A percentile compares a stretch with the other conserved stretches of the same genome.
phyloP scores from a whole-genome alignment of 1,140 invertebrate genomes.

The Teleopsis dalmanni region DNA sequence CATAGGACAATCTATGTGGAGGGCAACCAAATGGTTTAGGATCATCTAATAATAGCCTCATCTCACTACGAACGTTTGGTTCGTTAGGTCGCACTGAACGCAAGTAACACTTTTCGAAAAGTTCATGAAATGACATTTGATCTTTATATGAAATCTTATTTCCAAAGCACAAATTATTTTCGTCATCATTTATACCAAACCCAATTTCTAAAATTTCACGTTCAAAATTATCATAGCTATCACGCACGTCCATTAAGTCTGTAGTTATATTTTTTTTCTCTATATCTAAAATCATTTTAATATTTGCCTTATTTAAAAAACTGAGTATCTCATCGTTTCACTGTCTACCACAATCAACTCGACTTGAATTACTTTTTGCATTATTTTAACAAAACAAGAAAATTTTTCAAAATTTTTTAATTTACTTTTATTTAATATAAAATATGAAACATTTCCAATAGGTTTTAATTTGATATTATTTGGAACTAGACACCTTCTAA shows the following conservation, averaged over 20 bases:
- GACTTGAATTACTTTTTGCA: too few relatives aligned
- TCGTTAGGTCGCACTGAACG: neutral
- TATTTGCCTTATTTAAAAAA: too few relatives aligned
- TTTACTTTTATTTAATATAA: conserved; percentile 11
- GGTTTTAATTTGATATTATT: neutral
- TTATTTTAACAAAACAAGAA: too few relatives aligned
- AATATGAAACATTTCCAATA: neutral
- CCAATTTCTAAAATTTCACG: too few relatives aligned
- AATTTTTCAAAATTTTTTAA: neutral
- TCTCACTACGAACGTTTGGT: conserved; percentile 5
- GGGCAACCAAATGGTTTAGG: conserved; percentile 17
- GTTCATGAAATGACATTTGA: neutral
- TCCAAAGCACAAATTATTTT: neutral
- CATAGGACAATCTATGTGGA: conserved; percentile 18
- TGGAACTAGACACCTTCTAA: neutral
- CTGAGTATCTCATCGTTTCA: too few relatives aligned
- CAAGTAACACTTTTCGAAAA: conserved; percentile 6
- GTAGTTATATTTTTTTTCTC: neutral
- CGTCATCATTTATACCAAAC: neutral
- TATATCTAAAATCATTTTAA: neutral
- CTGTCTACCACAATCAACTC: too few relatives aligned
- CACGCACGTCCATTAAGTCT: neutral
- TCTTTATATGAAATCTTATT: neutral
- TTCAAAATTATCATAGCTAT: neutral
- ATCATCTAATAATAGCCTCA: conserved; percentile 13